phyloP scores from a whole-genome alignment of 1,140 invertebrate genomes.

The Lucilia cuprina region DNA sequence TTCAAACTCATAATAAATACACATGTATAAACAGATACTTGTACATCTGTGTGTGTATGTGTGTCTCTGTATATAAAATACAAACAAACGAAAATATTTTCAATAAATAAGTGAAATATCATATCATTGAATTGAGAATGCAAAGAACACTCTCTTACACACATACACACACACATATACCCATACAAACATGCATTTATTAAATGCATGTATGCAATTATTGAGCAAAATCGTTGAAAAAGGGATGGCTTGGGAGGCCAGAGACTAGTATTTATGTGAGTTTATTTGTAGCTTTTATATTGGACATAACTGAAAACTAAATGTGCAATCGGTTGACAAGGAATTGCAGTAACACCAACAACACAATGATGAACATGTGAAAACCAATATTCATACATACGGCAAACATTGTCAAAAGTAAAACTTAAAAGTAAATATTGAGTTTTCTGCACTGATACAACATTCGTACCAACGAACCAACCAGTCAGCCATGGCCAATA shows the following conservation, averaged over 20 bases:
- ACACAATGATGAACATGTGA: slow-evolving; percentile 15
- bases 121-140: slow-evolving; percentile 30
- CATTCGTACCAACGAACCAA: neutral
- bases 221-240: neutral
- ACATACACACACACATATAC: neutral
- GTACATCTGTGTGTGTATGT: neutral
- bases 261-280: neutral
- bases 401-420: slow-evolving; percentile 25
- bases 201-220: slow-evolving; percentile 23
- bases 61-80: neutral
- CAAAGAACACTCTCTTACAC: neutral
- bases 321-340: slow-evolving; percentile 36
- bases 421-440: slow-evolving; percentile 31
- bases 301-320: slow-evolving; percentile 26
- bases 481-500: neutral
- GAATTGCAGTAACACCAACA: neutral
- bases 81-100: slow-evolving; percentile 21
- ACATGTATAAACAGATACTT: neutral
- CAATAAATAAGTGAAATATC: slow-evolving; percentile 33
- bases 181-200: slow-evolving; percentile 2
- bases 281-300: neutral
- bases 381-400: neutral
- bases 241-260: neutral
- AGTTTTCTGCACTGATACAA: slow-evolving; percentile 17
- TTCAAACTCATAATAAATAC: too few species aligned